Percentiles rank a stretch among this genome's conserved stretches.
phyloP scores from a whole-genome alignment of 2,113 vertebrate genomes.

The Anser brachyrhynchus region DNA sequence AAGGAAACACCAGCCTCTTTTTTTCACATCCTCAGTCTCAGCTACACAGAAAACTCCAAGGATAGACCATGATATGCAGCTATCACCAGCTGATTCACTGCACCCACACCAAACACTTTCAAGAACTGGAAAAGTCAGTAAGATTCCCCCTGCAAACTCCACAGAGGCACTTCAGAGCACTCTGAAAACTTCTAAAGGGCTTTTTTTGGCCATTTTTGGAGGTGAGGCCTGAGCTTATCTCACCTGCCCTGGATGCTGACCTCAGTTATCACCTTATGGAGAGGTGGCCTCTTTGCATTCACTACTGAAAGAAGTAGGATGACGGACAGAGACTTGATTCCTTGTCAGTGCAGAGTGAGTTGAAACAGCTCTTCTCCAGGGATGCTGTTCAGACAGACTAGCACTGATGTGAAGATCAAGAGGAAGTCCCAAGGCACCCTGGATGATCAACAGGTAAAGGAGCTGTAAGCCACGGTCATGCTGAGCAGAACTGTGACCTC shows the following conservation, averaged over 20 bases:
- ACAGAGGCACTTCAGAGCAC: fast-evolving
- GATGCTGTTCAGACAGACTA: not conserved
- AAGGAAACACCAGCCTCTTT: not conserved
- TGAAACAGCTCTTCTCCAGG: not conserved
- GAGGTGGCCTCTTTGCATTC: not conserved
- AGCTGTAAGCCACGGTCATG: fast-evolving
- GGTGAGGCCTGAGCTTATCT: not conserved
- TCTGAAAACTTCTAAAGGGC: not conserved
- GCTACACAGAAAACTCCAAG: not conserved
- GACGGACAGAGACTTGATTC: not conserved
- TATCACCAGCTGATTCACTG: not conserved
- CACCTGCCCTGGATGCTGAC: not conserved
- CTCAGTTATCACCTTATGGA: not conserved
- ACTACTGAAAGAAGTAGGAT: not conserved
- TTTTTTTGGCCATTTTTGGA: not conserved
- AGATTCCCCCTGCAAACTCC: not conserved
- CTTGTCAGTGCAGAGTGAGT: not conserved
- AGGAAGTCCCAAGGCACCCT: not conserved
- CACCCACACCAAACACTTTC: not conserved
- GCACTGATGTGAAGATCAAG: not conserved
- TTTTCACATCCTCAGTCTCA: not conserved
- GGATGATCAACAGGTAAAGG: not conserved
- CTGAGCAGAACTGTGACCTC: not conserved
- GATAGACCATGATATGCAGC: not conserved
- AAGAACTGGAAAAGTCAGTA: not conserved